These are phyloP conservation scores for Saccostrea echinata DNA, from an alignment of 1,140 invertebrate genomes.

Conservation along the genomic window DNA sequence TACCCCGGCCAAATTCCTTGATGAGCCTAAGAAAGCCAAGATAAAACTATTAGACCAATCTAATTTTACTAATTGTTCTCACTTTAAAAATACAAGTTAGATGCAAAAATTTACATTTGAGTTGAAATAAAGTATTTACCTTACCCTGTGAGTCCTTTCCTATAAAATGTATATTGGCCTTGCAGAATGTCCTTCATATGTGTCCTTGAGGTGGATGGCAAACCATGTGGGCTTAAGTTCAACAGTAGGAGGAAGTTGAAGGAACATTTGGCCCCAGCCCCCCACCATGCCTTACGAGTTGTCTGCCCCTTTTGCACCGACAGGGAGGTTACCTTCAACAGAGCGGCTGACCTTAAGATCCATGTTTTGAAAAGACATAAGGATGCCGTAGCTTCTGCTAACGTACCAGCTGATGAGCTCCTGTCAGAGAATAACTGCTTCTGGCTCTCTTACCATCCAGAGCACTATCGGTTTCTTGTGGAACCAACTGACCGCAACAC, in stretches of 20 bases:
- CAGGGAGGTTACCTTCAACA: background rate
- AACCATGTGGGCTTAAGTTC: background rate
- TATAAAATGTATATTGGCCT: background rate
- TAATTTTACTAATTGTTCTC: too few relatives aligned
- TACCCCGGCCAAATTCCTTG: too few relatives aligned
- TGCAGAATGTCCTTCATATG: background rate
- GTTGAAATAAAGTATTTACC: too few relatives aligned
- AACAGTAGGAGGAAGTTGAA: too few relatives aligned
- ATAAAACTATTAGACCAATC: too few relatives aligned
- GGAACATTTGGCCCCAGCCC: background rate
- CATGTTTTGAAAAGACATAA: background rate
- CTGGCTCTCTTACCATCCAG: background rate
- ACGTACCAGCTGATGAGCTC: background rate
- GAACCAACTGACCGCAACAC: background rate
- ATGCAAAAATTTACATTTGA: too few relatives aligned
- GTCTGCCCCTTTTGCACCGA: background rate
- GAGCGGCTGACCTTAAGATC: background rate
- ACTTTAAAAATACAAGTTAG: too few relatives aligned
- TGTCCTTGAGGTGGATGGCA: background rate
- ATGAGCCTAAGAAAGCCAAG: too few relatives aligned
- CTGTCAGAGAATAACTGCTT: constrained; percentile 6
- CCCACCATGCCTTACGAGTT: background rate
- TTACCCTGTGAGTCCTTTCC: too few relatives aligned
- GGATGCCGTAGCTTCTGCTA: background rate
- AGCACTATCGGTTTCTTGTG: background rate